Base-by-base conservation (phyloP, 2,888 invertebrate species). In the Hybos culiciformis region DNA sequence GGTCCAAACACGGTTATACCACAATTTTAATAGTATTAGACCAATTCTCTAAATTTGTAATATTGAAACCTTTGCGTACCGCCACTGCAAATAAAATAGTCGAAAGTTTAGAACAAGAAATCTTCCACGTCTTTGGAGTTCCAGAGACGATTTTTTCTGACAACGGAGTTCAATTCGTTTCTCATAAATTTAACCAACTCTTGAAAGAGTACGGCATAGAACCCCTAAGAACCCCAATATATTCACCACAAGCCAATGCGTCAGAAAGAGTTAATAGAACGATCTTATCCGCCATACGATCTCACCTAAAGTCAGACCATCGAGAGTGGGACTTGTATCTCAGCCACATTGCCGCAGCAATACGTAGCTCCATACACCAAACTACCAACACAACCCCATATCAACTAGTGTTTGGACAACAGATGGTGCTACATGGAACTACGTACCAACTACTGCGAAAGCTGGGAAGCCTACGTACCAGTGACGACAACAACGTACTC, bases 221-320 rank as follows among this genome's bases (percentile, higher is more conserved):
- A 18, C 41, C 53, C 18, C 33, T 37, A 3, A 51, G 45, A 38
- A 56, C 50, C 31, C 48, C 54, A 1, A 36, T 45, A 15, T 60
- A 61, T 41, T 54, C 56, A n/a, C 56, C 58, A 0, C 60, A 61
- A 46, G 46, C 47, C 3, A 62, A 61, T 45, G 56, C 57, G 3
- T 56, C 56, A 0, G 61, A 62, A 41, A 43, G 57, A 1, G 51
- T 55, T 0, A 61, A 61, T 40, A 46, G 54, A 18, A 54, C 55
- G 0, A 42, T 60, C 1, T 50, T 55, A 5, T 56, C 57, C 1
- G 55, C 53, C 36, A 54, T 62, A 2, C 34, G 45, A 5, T 20
- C 48, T 1, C 45, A 41, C 29, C 14, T 50, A n/a, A n/a, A 32
- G 9, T 41, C 45, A 1, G 37, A 45, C 26, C 45, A 52, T 23